phyloP scores from a whole-genome alignment of 2,797 vertebrate species.

The Tauraco hartlaubi region DNA sequence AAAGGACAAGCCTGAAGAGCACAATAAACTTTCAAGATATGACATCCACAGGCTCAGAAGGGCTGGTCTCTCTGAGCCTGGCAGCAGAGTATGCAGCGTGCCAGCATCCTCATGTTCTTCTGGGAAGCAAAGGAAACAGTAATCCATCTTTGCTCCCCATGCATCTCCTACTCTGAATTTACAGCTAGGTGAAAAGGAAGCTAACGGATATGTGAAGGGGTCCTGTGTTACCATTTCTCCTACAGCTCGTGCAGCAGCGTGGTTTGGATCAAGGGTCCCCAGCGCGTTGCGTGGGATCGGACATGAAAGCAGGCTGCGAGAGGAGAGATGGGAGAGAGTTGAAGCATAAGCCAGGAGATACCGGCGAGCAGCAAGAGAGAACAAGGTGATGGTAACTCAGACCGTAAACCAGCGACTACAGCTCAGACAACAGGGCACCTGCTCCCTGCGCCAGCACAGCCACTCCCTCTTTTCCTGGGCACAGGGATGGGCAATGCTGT shows the following conservation, averaged over 20 bases:
- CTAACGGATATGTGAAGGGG: not conserved
- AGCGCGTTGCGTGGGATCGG: not conserved
- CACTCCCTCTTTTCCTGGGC: not conserved
- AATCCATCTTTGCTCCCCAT: not conserved
- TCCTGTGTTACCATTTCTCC: not conserved
- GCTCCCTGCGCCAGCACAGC: constrained; percentile 8
- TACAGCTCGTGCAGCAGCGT: not conserved
- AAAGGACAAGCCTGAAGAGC: constrained; percentile 4
- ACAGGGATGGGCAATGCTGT: not conserved
- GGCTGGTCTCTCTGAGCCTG: not conserved
- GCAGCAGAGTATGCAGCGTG: not conserved
- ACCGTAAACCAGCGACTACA: not conserved
- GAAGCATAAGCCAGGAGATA: not conserved
- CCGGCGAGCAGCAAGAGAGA: not conserved
- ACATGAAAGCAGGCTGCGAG: not conserved
- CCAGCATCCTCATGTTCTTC: not conserved
- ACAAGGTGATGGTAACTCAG: not conserved
- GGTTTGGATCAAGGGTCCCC: not conserved
- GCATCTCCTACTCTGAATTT: not conserved
- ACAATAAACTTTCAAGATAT: not conserved
- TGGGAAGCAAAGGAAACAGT: not conserved
- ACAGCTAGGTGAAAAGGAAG: not conserved
- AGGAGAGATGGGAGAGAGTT: not conserved
- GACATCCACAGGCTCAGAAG: not conserved
- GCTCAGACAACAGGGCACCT: constrained; percentile 14